Evolutionary conservation across 2,797 vertebrate species (phyloP).

Genomic region (Gephyroberyx darwinii): DNA sequence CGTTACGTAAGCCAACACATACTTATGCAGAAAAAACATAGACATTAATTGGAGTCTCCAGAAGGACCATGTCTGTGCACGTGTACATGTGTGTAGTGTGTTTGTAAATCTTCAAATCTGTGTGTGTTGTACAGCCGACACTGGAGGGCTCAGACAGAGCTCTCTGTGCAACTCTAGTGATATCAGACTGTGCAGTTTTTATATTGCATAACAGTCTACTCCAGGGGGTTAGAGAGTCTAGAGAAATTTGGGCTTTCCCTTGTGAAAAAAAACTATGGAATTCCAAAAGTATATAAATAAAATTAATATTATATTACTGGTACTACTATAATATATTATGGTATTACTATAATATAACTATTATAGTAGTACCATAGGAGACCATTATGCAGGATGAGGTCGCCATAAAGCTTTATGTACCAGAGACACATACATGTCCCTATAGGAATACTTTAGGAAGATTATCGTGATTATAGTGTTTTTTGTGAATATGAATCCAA

Average conservation of each 20-base stretch:
- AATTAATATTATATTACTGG: no score
- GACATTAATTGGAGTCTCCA: slow-evolving; percentile 6
- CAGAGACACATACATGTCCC: no score
- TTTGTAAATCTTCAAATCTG: slow-evolving; percentile 10
- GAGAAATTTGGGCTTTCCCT: slow-evolving; percentile 38
- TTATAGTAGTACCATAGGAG: no score
- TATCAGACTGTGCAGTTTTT: slow-evolving; percentile 39
- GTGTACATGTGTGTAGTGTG: background rate
- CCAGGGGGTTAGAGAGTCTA: slow-evolving; percentile 22
- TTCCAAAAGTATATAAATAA: no score
- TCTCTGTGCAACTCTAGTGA: slow-evolving; percentile 30
- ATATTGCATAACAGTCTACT: slow-evolving; percentile 56
- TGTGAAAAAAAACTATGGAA: no score
- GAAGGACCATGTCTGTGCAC: slow-evolving; percentile 10
- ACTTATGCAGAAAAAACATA: background rate
- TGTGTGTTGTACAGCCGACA: slow-evolving; percentile 46
- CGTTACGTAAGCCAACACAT: background rate
- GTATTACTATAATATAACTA: no score
- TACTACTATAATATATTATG: no score
- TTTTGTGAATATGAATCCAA: no score
- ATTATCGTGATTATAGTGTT: no score
- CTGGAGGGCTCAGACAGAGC: slow-evolving; percentile 12
- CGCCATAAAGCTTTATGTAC: no score
- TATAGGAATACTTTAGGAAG: no score
- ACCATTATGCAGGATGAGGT: no score